A percentile compares a stretch with the other conserved stretches of the same genome.
Evolutionary conservation across 2,113 vertebrate species (phyloP).

Genomic region (Oreochromis tanganicae): DNA sequence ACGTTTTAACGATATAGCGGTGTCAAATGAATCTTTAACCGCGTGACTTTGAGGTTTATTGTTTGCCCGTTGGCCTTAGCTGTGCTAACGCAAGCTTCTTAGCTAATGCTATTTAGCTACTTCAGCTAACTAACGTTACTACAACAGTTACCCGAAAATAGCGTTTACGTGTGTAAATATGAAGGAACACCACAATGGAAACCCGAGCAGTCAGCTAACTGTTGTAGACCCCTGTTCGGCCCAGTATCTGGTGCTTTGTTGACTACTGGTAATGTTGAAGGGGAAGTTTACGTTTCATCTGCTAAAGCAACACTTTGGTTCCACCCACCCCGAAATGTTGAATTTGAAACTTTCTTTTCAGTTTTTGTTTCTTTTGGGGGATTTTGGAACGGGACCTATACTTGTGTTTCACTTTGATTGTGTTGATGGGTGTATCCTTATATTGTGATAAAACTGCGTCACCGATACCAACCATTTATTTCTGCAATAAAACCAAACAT

Average conservation of each 20-base stretch:
- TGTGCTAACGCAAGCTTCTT: neutral
- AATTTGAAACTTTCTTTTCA: neutral
- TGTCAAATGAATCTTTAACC: neutral
- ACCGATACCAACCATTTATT: neutral
- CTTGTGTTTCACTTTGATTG: neutral
- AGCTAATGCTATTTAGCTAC: neutral
- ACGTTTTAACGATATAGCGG: rapidly evolving
- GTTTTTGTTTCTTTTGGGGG: neutral
- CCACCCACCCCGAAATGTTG: neutral
- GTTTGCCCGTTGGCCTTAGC: neutral
- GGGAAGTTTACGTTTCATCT: neutral
- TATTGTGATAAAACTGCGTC: neutral
- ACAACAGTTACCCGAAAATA: neutral
- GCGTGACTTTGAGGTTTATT: neutral
- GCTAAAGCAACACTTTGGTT: neutral
- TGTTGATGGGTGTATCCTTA: neutral
- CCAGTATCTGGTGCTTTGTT: neutral
- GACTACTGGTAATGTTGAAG: neutral
- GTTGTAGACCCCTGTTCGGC: neutral
- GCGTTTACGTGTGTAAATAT: neutral
- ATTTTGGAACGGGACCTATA: neutral
- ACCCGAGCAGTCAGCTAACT: neutral
- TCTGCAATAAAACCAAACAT: neutral
- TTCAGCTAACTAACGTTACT: neutral
- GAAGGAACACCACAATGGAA: neutral